phyloP scores from a whole-genome alignment of 2,888 invertebrate species.

The Scaptodrosophila latifasciaeformis region DNA sequence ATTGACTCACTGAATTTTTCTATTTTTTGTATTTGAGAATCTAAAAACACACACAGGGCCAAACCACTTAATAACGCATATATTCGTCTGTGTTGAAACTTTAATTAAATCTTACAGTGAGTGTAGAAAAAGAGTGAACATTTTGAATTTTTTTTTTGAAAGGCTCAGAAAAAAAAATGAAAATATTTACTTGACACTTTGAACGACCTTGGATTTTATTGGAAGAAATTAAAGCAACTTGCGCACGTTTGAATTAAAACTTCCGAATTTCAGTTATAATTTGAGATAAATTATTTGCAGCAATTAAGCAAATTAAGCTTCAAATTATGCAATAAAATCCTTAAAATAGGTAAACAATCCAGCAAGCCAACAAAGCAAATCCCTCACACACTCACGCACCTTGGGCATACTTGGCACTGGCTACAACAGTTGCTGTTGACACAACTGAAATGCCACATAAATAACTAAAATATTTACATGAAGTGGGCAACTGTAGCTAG shows the following conservation, averaged over 20 bases:
- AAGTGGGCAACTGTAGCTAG: conserved; percentile 1
- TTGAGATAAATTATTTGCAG: too few species aligned
- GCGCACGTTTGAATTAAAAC: too few species aligned
- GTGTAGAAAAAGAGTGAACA: neutral
- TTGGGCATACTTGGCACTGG: neutral
- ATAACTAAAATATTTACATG: conserved; percentile 62
- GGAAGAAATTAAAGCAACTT: too few species aligned
- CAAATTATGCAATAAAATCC: conserved; percentile 64
- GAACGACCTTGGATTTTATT: conserved; percentile 25
- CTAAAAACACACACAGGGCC: too few species aligned
- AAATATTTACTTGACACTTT: too few species aligned
- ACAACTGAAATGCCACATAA: conserved; percentile 59
- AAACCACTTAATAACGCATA: too few species aligned
- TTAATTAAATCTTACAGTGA: conserved; percentile 42
- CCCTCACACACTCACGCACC: conserved; percentile 15
- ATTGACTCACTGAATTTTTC: too few species aligned
- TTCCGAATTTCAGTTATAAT: too few species aligned
- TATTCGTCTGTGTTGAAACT: too few species aligned
- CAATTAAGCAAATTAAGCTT: conserved; percentile 3
- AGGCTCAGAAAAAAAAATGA: too few species aligned
- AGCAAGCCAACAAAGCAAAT: conserved; percentile 5
- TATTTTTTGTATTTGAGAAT: too few species aligned
- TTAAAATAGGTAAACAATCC: conserved; percentile 56
- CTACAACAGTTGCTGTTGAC: conserved; percentile 37
- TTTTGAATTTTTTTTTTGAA: too few species aligned